A percentile compares a stretch with the other conserved stretches of the same genome.
These are phyloP conservation scores for Julus scanicus DNA, from an alignment of 2,888 invertebrate genomes.

Conservation along the genomic window DNA sequence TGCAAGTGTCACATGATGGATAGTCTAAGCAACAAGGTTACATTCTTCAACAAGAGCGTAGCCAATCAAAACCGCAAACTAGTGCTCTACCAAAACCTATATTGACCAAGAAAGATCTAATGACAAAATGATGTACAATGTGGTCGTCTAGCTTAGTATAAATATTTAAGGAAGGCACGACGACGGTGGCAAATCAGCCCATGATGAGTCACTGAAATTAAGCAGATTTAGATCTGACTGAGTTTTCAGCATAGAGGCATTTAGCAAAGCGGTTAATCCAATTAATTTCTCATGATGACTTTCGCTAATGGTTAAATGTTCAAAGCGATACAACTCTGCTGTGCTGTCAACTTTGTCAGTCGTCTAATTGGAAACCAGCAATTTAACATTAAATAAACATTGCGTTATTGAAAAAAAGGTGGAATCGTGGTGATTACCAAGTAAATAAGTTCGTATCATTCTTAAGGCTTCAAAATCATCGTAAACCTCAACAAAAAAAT, in stretches of 20 bases:
- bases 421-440: too few species aligned
- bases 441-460: neutral
- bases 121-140: neutral
- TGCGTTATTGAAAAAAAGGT: neutral
- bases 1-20: too few species aligned
- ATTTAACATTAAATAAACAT: neutral
- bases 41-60: neutral
- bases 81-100: neutral
- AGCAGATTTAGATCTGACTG: neutral
- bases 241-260: neutral
- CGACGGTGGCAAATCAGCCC: neutral
- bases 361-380: neutral
- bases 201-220: neutral
- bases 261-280: neutral
- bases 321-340: neutral
- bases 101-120: neutral
- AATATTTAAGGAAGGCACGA: neutral
- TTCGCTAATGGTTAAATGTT: neutral
- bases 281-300: conserved; percentile 29
- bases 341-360: neutral
- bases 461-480: too few species aligned
- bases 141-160: neutral
- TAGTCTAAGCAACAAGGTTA: too few species aligned
- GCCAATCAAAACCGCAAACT: neutral
- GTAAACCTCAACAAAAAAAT: too few species aligned